A percentile compares a stretch with the other conserved stretches of the same genome.
Conservation (phyloP, 2,797 vertebrate species). For the Sciurus carolinensis region DNA sequence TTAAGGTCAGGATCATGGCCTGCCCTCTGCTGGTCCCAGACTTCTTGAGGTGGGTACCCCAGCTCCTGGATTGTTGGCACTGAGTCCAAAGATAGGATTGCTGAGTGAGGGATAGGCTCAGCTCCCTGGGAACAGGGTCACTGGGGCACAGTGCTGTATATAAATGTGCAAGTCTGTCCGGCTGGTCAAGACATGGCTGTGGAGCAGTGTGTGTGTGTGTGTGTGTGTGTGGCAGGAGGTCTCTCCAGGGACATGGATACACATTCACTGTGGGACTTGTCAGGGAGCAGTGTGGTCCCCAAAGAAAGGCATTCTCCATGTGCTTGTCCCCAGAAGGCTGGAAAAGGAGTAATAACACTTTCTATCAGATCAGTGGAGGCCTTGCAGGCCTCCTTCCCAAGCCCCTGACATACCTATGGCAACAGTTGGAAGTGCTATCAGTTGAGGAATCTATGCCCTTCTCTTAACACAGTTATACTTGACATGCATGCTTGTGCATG, state of each 20-base stretch:
- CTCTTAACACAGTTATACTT: background rate
- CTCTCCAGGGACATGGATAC: background rate
- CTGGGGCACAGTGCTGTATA: rapidly evolving
- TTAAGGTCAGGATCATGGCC: background rate
- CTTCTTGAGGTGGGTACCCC: no score
- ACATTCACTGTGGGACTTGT: background rate
- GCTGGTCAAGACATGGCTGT: background rate
- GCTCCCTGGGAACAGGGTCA: background rate
- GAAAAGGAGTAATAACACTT: background rate
- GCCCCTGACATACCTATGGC: background rate
- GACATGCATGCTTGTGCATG: background rate
- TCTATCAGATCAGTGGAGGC: background rate
- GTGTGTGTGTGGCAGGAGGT: background rate
- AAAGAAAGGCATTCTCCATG: background rate
- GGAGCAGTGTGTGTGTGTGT: background rate
- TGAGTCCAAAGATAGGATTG: background rate
- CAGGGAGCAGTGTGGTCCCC: background rate
- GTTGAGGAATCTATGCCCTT: background rate
- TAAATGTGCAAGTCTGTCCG: rapidly evolving
- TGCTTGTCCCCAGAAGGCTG: background rate
- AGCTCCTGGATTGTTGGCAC: rapidly evolving
- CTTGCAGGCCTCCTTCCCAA: background rate
- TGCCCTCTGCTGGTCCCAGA: background rate
- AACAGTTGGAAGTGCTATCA: background rate
- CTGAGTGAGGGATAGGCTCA: background rate